phyloP scores from a whole-genome alignment of 2,888 invertebrate species.

The Pyrgus malvae region DNA sequence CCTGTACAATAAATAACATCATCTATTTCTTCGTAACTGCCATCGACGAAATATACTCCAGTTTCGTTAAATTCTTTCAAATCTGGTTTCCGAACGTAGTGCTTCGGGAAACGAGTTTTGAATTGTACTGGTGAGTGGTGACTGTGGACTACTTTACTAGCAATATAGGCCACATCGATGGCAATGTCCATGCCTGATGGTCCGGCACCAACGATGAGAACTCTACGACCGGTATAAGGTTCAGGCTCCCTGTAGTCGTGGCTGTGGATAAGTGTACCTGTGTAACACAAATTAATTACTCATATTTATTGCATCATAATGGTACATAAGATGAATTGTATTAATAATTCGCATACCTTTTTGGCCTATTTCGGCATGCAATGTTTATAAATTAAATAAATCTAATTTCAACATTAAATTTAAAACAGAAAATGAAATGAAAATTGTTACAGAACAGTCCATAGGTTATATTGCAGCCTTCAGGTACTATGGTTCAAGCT shows the following conservation, averaged over 20 bases:
- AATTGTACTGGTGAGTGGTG: constrained; percentile 70
- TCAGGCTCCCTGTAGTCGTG: constrained; percentile 86
- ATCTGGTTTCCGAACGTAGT: constrained; percentile 77
- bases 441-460: too few species aligned
- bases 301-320: too few species aligned
- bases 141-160: constrained; percentile 72
- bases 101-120: constrained; percentile 64
- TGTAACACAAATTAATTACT: not conserved
- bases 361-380: too few species aligned
- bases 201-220: constrained; percentile 86
- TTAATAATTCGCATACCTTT: too few species aligned
- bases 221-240: constrained; percentile 78
- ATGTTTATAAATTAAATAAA: too few species aligned
- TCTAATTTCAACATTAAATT: too few species aligned
- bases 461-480: too few species aligned
- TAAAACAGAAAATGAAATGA: too few species aligned
- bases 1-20: constrained; percentile 88
- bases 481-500: too few species aligned
- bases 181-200: constrained; percentile 89
- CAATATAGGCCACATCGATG: constrained; percentile 79
- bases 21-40: constrained; percentile 82
- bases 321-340: too few species aligned
- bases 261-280: constrained; percentile 85
- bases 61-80: constrained; percentile 73
- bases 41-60: constrained; percentile 83